Conservation (phyloP, 1,140 invertebrate genomes). For the Marisa cornuarietis region DNA sequence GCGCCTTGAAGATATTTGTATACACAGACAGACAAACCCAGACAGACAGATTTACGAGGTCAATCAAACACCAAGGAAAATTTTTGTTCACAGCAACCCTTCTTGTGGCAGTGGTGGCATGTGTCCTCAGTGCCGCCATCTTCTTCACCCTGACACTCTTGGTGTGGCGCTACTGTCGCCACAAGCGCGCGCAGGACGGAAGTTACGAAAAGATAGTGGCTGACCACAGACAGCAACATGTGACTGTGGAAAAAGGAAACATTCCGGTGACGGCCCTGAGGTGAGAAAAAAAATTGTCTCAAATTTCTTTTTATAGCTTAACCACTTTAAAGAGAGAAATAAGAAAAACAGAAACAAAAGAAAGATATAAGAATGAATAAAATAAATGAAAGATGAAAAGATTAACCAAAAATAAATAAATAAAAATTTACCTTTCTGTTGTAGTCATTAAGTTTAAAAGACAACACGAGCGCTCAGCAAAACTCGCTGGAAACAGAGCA, state of each 20-base stretch:
- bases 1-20: too few relatives aligned
- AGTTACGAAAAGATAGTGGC: conserved; percentile 24
- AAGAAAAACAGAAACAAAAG: background rate
- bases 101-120: conserved; percentile 16
- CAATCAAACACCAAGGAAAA: too few relatives aligned
- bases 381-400: too few relatives aligned
- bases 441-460: too few relatives aligned
- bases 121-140: conserved; percentile 17
- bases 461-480: too few relatives aligned
- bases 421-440: too few relatives aligned
- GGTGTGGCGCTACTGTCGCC: conserved; percentile 25
- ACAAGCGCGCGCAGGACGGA: conserved; percentile 12
- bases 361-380: too few relatives aligned
- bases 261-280: conserved; percentile 19
- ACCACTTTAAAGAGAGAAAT: background rate
- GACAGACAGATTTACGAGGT: too few relatives aligned
- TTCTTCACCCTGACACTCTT: conserved; percentile 24
- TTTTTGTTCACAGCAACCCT: conserved; percentile 5
- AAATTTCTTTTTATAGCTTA: background rate
- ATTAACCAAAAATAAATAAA: too few relatives aligned
- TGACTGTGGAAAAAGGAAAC: conserved; percentile 14
- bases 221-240: conserved; percentile 18
- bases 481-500: too few relatives aligned
- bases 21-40: too few relatives aligned
- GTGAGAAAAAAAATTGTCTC: background rate